phyloP scores from a whole-genome alignment of 2,797 vertebrate genomes.

The Lithobates pipiens region DNA sequence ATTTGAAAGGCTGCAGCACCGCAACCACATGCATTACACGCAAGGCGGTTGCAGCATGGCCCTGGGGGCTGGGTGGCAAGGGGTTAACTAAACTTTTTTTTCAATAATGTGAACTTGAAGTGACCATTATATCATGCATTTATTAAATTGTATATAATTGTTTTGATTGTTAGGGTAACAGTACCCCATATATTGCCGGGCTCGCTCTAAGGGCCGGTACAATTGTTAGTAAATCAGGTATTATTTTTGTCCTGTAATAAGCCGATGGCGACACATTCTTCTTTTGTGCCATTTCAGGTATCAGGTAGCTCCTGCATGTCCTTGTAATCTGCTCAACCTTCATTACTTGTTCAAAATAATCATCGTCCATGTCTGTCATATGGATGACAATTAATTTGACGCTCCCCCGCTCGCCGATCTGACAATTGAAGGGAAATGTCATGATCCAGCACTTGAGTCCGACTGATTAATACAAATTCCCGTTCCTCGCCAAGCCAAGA shows the following conservation, averaged over 20 bases:
- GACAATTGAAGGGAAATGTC: slow-evolving; percentile 47
- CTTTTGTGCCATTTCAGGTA: slow-evolving; percentile 55
- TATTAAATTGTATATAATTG: too few species aligned
- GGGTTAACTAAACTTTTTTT: too few species aligned
- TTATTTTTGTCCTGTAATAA: slow-evolving; percentile 46
- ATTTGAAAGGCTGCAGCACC: too few species aligned
- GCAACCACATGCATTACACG: too few species aligned
- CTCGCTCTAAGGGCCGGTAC: neutral
- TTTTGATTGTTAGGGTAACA: too few species aligned
- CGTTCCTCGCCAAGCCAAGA: slow-evolving; percentile 44
- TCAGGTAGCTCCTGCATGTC: slow-evolving; percentile 41
- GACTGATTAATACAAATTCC: slow-evolving; percentile 57
- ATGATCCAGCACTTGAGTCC: slow-evolving; percentile 56
- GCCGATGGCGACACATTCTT: slow-evolving; percentile 40
- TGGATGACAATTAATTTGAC: slow-evolving; percentile 56
- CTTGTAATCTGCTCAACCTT: slow-evolving; percentile 57
- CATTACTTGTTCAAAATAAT: slow-evolving; percentile 50
- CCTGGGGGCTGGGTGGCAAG: too few species aligned
- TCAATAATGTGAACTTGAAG: too few species aligned
- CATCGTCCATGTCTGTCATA: slow-evolving; percentile 42
- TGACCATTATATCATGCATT: too few species aligned
- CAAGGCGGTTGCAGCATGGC: too few species aligned
- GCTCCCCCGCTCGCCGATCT: slow-evolving; percentile 18
- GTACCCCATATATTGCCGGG: too few species aligned
- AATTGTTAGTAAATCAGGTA: slow-evolving; percentile 29